phyloP scores from a whole-genome alignment of 1,140 invertebrate species.

The Achroia grisella region DNA sequence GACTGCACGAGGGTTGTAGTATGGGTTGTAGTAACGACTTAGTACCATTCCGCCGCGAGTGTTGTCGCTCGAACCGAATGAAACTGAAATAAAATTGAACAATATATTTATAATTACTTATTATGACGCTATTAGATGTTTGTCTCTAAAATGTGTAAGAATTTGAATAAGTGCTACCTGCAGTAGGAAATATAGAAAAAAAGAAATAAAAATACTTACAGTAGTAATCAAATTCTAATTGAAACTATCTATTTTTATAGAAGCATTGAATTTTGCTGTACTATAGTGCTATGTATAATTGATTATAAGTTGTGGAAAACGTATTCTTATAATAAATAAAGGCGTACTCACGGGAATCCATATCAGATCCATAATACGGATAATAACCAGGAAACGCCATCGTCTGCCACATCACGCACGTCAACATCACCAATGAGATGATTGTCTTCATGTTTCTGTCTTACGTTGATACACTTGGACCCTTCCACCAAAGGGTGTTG shows the following conservation, averaged over 20 bases:
- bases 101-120: neutral
- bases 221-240: neutral
- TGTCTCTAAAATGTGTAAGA: too few species aligned
- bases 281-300: too few species aligned
- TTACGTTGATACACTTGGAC: conserved; percentile 31
- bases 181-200: too few species aligned
- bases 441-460: conserved; percentile 6
- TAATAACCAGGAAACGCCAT: conserved; percentile 40
- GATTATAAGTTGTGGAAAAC: conserved; percentile 1
- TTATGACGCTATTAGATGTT: too few species aligned
- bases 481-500: conserved; percentile 39
- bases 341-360: conserved; percentile 56
- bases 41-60: conserved; percentile 46
- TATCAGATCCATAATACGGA: conserved; percentile 46
- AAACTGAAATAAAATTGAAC: conserved; percentile 30
- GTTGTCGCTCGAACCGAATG: conserved; percentile 46
- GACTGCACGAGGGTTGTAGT: conserved; percentile 39
- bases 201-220: too few species aligned
- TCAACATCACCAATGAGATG: conserved; percentile 25
- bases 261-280: too few species aligned
- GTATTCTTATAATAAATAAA: neutral
- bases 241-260: too few species aligned
- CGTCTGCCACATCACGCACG: conserved; percentile 36
- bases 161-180: too few species aligned
- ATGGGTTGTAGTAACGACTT: conserved; percentile 62